Conservation (phyloP, 2,888 invertebrate species). For the Eupeodes luniger region DNA sequence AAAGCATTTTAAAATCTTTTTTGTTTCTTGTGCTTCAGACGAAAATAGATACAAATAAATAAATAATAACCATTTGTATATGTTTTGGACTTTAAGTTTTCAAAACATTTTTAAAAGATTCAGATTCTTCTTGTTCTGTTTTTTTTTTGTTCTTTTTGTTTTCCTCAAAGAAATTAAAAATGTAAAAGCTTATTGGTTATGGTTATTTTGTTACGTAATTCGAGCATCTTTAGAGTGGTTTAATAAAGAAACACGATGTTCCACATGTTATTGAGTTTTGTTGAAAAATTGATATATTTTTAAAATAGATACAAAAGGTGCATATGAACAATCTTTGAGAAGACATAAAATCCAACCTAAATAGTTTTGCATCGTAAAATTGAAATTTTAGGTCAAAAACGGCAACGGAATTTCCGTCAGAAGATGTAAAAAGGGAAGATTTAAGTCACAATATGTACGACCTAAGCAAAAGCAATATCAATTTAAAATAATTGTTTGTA, state of each 20-base stretch:
- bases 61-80: conserved; percentile 48
- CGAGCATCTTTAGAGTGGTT: not conserved
- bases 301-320: not conserved
- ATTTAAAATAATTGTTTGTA: conserved; percentile 12
- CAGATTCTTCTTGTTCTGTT: not conserved
- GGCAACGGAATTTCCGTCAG: not conserved
- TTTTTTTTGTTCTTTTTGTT: not conserved
- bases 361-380: not conserved
- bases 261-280: conserved; percentile 2
- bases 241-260: conserved; percentile 13
- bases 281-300: conserved; percentile 10
- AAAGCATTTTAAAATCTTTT: not conserved
- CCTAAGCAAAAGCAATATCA: not conserved
- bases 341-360: not conserved
- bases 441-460: not conserved
- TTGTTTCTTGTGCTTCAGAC: not conserved
- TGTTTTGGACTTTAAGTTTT: conserved; percentile 26
- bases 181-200: conserved; percentile 14
- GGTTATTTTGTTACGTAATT: conserved; percentile 8
- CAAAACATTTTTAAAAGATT: conserved; percentile 37
- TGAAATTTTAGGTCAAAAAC: conserved; percentile 24
- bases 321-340: not conserved
- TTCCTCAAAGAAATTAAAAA: conserved; percentile 14
- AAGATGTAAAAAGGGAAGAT: too few species aligned
- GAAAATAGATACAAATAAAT: conserved; percentile 65